Evolutionary conservation across 1,140 invertebrate genomes (phyloP).

Genomic region (Camponotus vicinus): DNA sequence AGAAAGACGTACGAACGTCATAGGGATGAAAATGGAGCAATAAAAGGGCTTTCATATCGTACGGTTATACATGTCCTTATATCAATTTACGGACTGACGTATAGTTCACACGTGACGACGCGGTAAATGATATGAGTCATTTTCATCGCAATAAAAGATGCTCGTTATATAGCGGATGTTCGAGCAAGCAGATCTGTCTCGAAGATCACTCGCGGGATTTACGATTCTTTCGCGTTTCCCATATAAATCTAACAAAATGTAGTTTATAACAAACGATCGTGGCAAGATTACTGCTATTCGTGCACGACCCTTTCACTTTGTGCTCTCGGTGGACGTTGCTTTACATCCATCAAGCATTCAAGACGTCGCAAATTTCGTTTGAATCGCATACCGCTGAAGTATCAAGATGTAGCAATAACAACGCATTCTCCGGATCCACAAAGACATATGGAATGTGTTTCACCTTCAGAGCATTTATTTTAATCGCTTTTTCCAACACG

Average conservation of each 20-base stretch:
- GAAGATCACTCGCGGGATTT: constrained; percentile 21
- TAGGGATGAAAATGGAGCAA: constrained; percentile 71
- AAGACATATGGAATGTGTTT: constrained; percentile 17
- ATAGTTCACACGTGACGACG: constrained; percentile 68
- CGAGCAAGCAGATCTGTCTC: constrained; percentile 2
- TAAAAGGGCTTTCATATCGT: constrained; percentile 69
- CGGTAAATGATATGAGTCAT: constrained; percentile 50
- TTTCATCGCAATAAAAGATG: constrained; percentile 51
- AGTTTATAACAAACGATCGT: constrained; percentile 31
- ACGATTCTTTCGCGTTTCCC: background rate
- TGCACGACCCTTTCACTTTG: constrained; percentile 26
- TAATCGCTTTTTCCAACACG: background rate
- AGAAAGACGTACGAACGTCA: constrained; percentile 64
- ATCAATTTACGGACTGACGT: constrained; percentile 72
- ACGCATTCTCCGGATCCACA: background rate
- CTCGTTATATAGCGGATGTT: constrained; percentile 32
- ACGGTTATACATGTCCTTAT: constrained; percentile 72
- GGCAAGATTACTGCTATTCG: constrained; percentile 14
- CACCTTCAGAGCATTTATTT: background rate
- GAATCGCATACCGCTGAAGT: background rate
- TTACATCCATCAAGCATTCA: constrained; percentile 23
- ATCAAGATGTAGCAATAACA: constrained; percentile 17
- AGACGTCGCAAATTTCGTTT: constrained; percentile 16
- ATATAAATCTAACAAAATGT: constrained; percentile 8
- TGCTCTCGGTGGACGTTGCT: background rate